Base-by-base conservation (phyloP, 2,888 invertebrate species). In the Amphipoea oculea region DNA sequence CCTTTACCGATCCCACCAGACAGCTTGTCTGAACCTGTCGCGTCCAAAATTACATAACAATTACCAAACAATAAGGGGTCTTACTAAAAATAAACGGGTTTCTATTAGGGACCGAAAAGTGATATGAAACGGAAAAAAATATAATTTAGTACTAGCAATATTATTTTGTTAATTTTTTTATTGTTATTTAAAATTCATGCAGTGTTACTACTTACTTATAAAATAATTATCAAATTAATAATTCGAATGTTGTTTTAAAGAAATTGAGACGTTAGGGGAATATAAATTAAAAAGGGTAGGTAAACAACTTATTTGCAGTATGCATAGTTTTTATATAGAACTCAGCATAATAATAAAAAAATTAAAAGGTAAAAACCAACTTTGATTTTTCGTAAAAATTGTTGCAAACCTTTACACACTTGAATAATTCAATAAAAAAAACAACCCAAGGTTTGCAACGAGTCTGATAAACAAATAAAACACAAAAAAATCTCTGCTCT, bases 21-120 rank as follows among this genome's bases (percentile, higher is more conserved):
- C 77, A 97, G 90, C 91, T 97, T 97, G 67, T 97, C 97, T 79
- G 96, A 90, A 82, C 96, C 97, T 97, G 92, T 76, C 82, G 76
- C 84, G 85, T 85, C 75, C 84, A 84, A 85, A 84, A 85, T 81
- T 40, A 86, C 72, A 86, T 65, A 78, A 80, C 36, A 63, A 78
- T 86, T 85, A 82, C 74, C 79, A 79, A 81, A 85, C 20, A 73
- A 78, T 80, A 82, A 66, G 74, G 82, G 78, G 71, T 40, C 17
- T 42, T 74, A 76, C 14, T 65, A 71, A 69, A 80, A 86, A 63
- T 23, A 67, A 81, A 48, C 62, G n/a, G 65, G 54, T 42, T 68
- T 29, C 71, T 82, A 62, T n/a, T 48, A 42, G 54, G 66, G 20
- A 63, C 14, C 45, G 7, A 45, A 67, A 45, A 65, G 12, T 36